Percentiles rank a stretch among this genome's conserved stretches.
These are phyloP conservation scores for Porites rus DNA, from an alignment of 92 coral and sea anemone genomes.

Conservation along the genomic window DNA sequence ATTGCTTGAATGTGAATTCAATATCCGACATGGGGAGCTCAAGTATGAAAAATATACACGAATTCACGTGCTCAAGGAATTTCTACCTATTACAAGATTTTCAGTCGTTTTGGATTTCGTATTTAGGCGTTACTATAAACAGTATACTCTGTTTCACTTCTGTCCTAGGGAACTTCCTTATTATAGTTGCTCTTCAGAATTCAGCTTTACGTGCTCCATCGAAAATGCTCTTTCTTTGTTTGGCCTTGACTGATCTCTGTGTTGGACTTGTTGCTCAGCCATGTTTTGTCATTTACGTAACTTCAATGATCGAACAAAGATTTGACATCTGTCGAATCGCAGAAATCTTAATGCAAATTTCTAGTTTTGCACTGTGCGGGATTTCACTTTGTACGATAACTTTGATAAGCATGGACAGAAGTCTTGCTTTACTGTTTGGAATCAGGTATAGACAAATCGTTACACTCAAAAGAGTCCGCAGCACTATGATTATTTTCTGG, in stretches of 20 bases:
- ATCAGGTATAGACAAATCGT: slow-evolving; percentile 30
- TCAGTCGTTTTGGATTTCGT: neutral
- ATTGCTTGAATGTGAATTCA: neutral
- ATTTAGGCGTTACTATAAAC: neutral
- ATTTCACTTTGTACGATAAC: slow-evolving; percentile 6
- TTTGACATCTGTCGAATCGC: neutral
- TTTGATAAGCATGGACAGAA: slow-evolving; percentile 20
- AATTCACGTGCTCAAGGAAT: neutral
- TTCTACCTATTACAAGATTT: neutral
- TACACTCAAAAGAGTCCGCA: neutral
- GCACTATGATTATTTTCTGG: neutral
- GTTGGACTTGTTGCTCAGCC: slow-evolving; percentile 23
- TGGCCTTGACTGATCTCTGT: slow-evolving; percentile 7
- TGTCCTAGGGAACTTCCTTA: slow-evolving; percentile 4
- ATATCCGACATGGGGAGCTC: neutral
- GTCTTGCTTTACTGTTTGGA: slow-evolving; percentile 14
- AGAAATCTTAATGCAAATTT: neutral
- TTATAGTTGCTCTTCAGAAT: slow-evolving; percentile 5
- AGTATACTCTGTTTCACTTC: neutral
- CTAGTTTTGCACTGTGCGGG: neutral
- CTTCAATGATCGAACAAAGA: neutral
- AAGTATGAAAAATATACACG: neutral
- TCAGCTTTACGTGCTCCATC: slow-evolving; percentile 23
- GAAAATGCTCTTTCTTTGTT: slow-evolving; percentile 16
- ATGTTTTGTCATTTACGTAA: neutral